phyloP scores from a whole-genome alignment of 2,797 vertebrate species.

The Eidolon dupreanum region DNA sequence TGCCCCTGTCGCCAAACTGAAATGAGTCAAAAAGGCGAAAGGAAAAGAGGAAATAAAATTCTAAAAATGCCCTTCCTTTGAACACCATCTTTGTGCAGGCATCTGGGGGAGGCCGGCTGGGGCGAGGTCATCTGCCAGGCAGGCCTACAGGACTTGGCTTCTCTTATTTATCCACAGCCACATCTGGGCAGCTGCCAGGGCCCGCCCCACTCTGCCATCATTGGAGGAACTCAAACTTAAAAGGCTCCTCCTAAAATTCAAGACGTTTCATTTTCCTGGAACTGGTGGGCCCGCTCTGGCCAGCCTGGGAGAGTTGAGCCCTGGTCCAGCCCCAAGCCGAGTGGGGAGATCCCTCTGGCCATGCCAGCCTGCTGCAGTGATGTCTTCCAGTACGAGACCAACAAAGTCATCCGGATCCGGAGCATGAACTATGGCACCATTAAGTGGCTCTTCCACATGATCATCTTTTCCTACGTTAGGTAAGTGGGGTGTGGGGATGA shows the following conservation, averaged over 20 bases:
- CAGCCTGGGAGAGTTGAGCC: not conserved
- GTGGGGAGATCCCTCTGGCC: not conserved
- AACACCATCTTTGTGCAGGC: conserved; percentile 73
- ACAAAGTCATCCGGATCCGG: conserved; percentile 86
- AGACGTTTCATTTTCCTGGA: not conserved
- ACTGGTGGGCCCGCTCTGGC: not conserved
- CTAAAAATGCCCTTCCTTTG: conserved; percentile 57
- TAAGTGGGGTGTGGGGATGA: conserved; percentile 79
- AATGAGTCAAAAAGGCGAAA: conserved; percentile 9
- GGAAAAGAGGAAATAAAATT: conserved; percentile 55
- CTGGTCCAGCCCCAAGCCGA: not conserved
- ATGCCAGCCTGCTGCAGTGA: conserved; percentile 48
- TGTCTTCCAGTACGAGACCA: conserved; percentile 88
- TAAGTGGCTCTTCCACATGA: conserved; percentile 85
- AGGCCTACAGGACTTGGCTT: not conserved
- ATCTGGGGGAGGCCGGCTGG: conserved; percentile 43
- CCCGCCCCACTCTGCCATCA: conserved; percentile 39
- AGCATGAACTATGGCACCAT: conserved; percentile 87
- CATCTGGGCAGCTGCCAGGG: conserved; percentile 55
- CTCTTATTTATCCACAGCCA: conserved; percentile 58
- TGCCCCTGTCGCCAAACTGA: not conserved
- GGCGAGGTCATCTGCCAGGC: conserved; percentile 16
- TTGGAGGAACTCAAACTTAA: conserved; percentile 37
- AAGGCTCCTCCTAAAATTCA: not conserved
- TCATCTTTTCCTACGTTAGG: conserved; percentile 86